Base-by-base conservation (phyloP, 2,797 vertebrate genomes). In the Anniella stebbinsi region DNA sequence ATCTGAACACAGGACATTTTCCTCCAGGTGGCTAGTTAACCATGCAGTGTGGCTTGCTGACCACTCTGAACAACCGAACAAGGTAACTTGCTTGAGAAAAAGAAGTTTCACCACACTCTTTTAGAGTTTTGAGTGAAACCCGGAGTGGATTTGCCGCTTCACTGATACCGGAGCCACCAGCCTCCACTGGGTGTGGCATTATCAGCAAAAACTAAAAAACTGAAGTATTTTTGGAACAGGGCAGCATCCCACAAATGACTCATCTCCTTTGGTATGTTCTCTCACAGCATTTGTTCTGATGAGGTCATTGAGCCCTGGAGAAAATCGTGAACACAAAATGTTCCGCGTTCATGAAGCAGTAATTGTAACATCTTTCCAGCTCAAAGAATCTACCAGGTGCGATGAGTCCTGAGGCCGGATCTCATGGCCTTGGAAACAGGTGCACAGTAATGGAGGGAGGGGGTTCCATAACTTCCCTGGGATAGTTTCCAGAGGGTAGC, bases 201-300 rank as follows among this genome's bases (percentile, higher is more conserved):
- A 51, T 23, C 54, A 60, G 54, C 54, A 81, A 36, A 21, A 38
- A n/a, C n/a, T n/a, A 81, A 36, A 12, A 18, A 45, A 87, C 60
- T 77, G 12, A 80, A 89, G 69, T 30, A 85, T 91, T 91, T 93
- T 93, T 87, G 86, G 60, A 21, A 63, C 57, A 91, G 89, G 94
- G 91, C 76, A 82, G 81, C 67, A 93, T 88, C 95, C 92, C 0
- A 0, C 57, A 0, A 1, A 76, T 95, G 94, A 94, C 73, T 95
- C 92, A 93, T 28, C 87, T 91, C 82, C 90, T 12, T 0, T 30
- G 90, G 87, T 33, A 93, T 10, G 23, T 75, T 73, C 84, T 0
- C 0, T 41, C 87, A 81, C 72, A 30, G 72, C 0, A 0, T 51
- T 89, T 70, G 78, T 91, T 83, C 88, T 67, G 90, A 75, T 45